A percentile compares a stretch with the other conserved stretches of the same genome.
phyloP scores from a whole-genome alignment of 2,888 invertebrate species.

The Agriotes lineatus region DNA sequence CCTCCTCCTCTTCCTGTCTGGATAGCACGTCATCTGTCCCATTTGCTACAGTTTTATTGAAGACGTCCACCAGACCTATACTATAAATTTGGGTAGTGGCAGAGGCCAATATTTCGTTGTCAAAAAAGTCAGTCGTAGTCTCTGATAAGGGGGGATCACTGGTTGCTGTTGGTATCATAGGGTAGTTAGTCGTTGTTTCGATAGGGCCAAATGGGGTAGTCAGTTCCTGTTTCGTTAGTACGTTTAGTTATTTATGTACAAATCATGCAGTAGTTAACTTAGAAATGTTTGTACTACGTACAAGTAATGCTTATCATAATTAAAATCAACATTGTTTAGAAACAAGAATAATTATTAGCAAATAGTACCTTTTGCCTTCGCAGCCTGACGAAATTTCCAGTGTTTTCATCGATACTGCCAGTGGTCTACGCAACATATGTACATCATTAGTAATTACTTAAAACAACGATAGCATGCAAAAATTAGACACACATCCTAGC shows the following conservation, averaged over 20 bases:
- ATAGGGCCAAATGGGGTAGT: conserved; percentile 6
- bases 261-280: neutral
- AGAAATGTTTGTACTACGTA: too few relatives aligned
- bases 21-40: conserved; percentile 10
- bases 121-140: neutral
- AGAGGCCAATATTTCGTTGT: neutral
- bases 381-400: conserved; percentile 5
- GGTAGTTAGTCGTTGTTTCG: neutral
- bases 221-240: conserved; percentile 6
- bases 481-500: conserved; percentile 16
- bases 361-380: conserved; percentile 26
- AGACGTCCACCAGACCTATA: neutral
- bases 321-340: neutral
- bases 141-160: neutral
- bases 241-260: conserved; percentile 6
- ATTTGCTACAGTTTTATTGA: conserved; percentile 6
- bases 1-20: conserved; percentile 39
- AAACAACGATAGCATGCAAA: conserved; percentile 10
- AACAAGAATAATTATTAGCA: neutral
- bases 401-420: conserved; percentile 8
- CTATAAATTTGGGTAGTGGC: neutral
- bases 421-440: conserved; percentile 13
- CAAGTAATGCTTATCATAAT: too few relatives aligned
- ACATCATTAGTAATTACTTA: conserved; percentile 12
- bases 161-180: neutral